Evolutionary conservation across 2,888 invertebrate species (phyloP), one percentile per base, ranked within the genome.

Genomic region (Junonia oenone): DNA sequence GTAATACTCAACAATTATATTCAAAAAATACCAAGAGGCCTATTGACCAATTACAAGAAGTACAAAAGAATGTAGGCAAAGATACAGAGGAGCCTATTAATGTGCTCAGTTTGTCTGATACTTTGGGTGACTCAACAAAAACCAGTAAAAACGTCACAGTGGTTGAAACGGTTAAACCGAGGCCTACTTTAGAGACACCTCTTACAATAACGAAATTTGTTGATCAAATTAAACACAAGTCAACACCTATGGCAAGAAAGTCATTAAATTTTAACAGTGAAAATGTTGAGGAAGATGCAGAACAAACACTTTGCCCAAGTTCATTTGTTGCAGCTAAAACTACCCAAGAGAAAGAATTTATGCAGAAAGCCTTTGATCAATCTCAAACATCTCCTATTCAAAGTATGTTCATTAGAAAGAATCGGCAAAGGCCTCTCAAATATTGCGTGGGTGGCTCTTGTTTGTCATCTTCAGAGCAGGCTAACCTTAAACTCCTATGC

Each of bases 191-290:
- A 8, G 84, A 82, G 46, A 87, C 90, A 2, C 89, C 90, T 4
- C 58, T 79, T 0, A 81, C 74, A 3, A 84, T 89, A 4, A 75
- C 72, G 22, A 86, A 80, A 59, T 90, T 90, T 67, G 76, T 75
- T 1, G 73, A 78, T 59, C 72, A 85, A 35, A 78, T 90, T 9
- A 78, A 73, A 56, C 73, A 85, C 45, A 86, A 83, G 37, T 90
- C 90, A 0, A 90, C 90, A 0, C 90, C 90, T 0, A 63, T 86
- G 2, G 85, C 82, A 1, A 76, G 75, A 49, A 90, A 89, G 56
- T 88, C 88, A 0, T 70, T 90, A 0, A 79, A 80, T 58, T 90
- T 89, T 59, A 67, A 71, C 17, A 63, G 59, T 40, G 66, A 75
- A 15, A 67, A 72, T 52, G 35, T 19, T 11, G 68, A 71, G 43